These are phyloP conservation scores for Bombylius discolor DNA, from an alignment of 2,888 invertebrate species.

Conservation along the genomic window DNA sequence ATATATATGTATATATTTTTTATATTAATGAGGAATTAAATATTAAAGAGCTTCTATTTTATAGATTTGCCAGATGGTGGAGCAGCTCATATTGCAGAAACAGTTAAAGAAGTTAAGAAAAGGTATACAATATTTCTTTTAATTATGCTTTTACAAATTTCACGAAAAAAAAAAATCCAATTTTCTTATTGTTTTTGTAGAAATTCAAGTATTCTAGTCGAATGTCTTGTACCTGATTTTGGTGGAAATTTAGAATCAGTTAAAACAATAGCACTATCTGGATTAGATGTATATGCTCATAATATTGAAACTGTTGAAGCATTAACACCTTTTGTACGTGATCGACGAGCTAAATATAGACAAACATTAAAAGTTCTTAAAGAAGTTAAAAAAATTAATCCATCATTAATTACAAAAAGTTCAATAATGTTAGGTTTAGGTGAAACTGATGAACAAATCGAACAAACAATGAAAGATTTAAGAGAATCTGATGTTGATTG, in stretches of 20 bases:
- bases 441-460: slow-evolving; percentile 76
- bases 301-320: slow-evolving; percentile 95
- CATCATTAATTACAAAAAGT: slow-evolving; percentile 84
- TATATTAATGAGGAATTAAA: not conserved
- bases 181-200: slow-evolving; percentile 30
- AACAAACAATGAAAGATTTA: slow-evolving; percentile 77
- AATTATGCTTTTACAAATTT: not conserved
- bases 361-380: slow-evolving; percentile 77
- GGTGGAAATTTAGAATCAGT: slow-evolving; percentile 66
- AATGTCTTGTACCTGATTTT: slow-evolving; percentile 96
- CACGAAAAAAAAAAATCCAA: not conserved
- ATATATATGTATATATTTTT: not conserved
- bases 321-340: slow-evolving; percentile 83
- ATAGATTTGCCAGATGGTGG: slow-evolving; percentile 85
- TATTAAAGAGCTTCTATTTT: too few species aligned
- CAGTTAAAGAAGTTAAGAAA: slow-evolving; percentile 72
- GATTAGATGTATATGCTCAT: slow-evolving; percentile 94
- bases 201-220: slow-evolving; percentile 78
- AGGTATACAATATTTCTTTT: slow-evolving; percentile 40
- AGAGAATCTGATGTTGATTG: slow-evolving; percentile 78
- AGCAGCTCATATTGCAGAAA: slow-evolving; percentile 83
- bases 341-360: slow-evolving; percentile 80
- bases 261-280: slow-evolving; percentile 59
- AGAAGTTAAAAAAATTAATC: slow-evolving; percentile 67
- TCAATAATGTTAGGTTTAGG: slow-evolving; percentile 97